Percentiles rank a stretch among this genome's conserved stretches.
phyloP scores from a whole-genome alignment of 1,140 invertebrate genomes.

The Polyergus mexicanus region DNA sequence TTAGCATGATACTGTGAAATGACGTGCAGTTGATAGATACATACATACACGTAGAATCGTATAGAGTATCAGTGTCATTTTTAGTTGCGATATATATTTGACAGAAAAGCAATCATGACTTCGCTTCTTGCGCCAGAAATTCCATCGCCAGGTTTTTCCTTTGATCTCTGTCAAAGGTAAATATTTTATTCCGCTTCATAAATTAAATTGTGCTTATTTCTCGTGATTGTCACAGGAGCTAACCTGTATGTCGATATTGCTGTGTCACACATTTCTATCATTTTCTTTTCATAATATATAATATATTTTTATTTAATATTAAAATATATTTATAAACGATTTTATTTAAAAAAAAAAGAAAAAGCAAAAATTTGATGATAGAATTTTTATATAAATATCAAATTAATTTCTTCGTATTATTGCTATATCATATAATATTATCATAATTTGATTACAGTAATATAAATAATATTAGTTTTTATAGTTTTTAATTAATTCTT shows the following conservation, averaged over 20 bases:
- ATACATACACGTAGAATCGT: too few relatives aligned
- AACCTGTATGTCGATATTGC: constrained; percentile 81
- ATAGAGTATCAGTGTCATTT: not conserved
- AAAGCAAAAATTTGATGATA: not conserved
- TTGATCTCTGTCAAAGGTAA: constrained; percentile 95
- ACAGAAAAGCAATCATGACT: constrained; percentile 86
- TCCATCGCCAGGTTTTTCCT: constrained; percentile 91
- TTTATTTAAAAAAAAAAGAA: not conserved
- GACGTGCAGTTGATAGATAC: too few relatives aligned
- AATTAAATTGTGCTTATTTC: constrained; percentile 22
- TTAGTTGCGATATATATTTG: constrained; percentile 10
- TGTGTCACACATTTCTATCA: constrained; percentile 80
- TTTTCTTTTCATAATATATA: not conserved
- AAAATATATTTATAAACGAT: not conserved
- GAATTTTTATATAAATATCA: not conserved
- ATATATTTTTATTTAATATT: too few relatives aligned
- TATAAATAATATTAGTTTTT: not conserved
- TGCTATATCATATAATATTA: not conserved
- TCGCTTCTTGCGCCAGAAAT: constrained; percentile 90
- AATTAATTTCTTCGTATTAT: not conserved
- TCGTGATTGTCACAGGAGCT: constrained; percentile 47
- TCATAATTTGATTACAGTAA: not conserved
- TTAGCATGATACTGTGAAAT: too few relatives aligned
- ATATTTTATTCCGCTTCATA: constrained; percentile 19
- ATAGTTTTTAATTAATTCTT: not conserved